Conservation (phyloP, 2,888 invertebrate species). For the Leptarthrus brevirostris region DNA sequence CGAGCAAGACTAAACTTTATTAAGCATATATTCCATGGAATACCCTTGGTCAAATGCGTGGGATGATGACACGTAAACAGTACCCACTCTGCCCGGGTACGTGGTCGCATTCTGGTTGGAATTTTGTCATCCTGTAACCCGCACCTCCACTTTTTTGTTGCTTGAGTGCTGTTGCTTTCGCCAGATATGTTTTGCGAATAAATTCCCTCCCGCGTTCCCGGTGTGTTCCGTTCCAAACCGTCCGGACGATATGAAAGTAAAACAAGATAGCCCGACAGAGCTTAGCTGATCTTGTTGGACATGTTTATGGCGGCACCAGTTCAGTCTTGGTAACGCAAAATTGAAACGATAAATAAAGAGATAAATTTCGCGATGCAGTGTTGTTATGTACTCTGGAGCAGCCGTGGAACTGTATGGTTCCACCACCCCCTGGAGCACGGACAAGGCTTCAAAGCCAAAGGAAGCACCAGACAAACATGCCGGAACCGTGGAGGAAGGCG, state of each 20-base stretch:
- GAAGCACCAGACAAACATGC: neutral
- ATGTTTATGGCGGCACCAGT: slow-evolving; percentile 45
- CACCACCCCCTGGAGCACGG: neutral
- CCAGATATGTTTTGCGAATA: slow-evolving; percentile 8
- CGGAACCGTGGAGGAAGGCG: neutral
- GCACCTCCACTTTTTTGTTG: neutral
- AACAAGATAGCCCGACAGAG: neutral
- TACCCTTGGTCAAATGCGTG: slow-evolving; percentile 39
- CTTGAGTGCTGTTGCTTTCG: neutral
- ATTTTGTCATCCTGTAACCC: slow-evolving; percentile 31
- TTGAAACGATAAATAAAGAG: slow-evolving; percentile 48
- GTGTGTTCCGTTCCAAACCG: neutral
- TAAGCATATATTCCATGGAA: slow-evolving; percentile 5
- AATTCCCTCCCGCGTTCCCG: slow-evolving; percentile 6
- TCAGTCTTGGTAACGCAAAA: slow-evolving; percentile 41
- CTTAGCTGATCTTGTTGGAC: slow-evolving; percentile 41
- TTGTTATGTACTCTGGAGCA: neutral
- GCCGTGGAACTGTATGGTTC: too few relatives aligned
- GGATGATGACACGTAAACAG: slow-evolving; percentile 4
- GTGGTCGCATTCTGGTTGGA: neutral
- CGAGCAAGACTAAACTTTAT: slow-evolving; percentile 10
- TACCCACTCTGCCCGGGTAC: neutral
- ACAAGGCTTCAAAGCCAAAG: slow-evolving; percentile 3
- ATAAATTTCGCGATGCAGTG: slow-evolving; percentile 43
- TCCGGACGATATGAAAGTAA: slow-evolving; percentile 31